Evolutionary conservation across 2,888 invertebrate genomes (phyloP).

Genomic region (Hedya salicella): DNA sequence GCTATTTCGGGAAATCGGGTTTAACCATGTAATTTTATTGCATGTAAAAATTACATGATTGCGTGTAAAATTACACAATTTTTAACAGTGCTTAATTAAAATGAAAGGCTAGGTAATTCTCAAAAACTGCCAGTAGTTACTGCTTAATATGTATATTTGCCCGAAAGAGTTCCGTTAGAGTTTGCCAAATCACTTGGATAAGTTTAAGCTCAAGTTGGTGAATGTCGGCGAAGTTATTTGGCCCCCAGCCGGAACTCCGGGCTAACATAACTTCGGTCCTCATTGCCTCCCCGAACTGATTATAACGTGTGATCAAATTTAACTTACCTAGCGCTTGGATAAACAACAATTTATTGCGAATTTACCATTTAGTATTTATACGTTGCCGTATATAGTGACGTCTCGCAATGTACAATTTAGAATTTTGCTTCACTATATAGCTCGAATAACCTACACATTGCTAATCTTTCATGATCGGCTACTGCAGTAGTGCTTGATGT

Average conservation of each 20-base stretch:
- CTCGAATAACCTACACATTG: no score
- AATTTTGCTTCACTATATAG: no score
- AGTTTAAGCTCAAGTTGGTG: conserved; percentile 66
- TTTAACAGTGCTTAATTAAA: no score
- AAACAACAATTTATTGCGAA: conserved; percentile 15
- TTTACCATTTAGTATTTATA: not conserved
- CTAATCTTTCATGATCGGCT: no score
- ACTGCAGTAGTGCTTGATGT: no score
- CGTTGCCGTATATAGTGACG: not conserved
- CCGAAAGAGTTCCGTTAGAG: conserved; percentile 64
- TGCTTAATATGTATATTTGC: conserved; percentile 51
- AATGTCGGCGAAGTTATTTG: conserved; percentile 75
- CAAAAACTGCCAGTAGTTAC: conserved; percentile 10
- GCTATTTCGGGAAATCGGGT: no score
- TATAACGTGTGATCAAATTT: conserved; percentile 53
- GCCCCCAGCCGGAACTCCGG: conserved; percentile 72
- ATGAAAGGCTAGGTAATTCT: not conserved
- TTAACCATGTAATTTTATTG: no score
- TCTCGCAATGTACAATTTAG: no score
- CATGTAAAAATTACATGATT: no score
- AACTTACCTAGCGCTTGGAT: conserved; percentile 47
- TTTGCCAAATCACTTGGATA: conserved; percentile 80
- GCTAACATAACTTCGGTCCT: conserved; percentile 68
- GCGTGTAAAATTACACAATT: no score
- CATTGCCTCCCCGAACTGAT: conserved; percentile 62